Base-by-base conservation (phyloP, 92 coral and sea anemone genomes). In the Palythoa caribaeorum region DNA sequence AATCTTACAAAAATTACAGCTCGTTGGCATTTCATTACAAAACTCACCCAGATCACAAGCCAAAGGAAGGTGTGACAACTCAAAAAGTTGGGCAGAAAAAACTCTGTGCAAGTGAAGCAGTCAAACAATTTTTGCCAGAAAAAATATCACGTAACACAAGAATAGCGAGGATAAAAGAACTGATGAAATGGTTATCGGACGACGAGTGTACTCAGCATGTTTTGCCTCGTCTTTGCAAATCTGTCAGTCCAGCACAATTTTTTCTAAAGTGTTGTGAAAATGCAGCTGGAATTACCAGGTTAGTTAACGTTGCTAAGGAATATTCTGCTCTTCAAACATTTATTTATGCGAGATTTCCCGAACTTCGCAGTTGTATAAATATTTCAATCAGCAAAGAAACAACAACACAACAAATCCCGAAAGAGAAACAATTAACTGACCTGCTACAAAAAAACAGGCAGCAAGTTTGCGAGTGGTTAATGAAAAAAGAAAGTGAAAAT, bases 401-500 rank as follows among this genome's bases (percentile, higher is more conserved):
- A 75, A 75, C 39, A 40, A n/a, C 21, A 47, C 79, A 48, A 15
- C 79, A 75, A 48, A 1, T 11, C 55, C 17, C 60, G 10, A 44
- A 73, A 21, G 40, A 73, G 55, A 38, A 75, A 10, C 55, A 6
- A 48, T 75, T 75, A 12, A 13, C n/a, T 16, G 28, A 75, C 11
- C n/a, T 75, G 2, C 59, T 75, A 6, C 16, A 19, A 37, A 3
- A 9, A 21, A 86, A 74, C 48, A 76, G 79, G 38, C 47, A 86
- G 40, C 83, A 53, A 38, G 51, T 74, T 16, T 53, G 74, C 79
- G 16, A 76, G 17, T 78, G 72, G 59, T 21, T 86, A 75, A 17
- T 76, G 6, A 52, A 86, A 51, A 48, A 79, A 38, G 84, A 73
- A 73, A 20, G 51, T 76, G 89, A 66, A 10, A 75, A 59, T 48